These are phyloP conservation scores for Beaufortia kweichowensis DNA, from an alignment of 2,113 vertebrate genomes.

Conservation along the genomic window DNA sequence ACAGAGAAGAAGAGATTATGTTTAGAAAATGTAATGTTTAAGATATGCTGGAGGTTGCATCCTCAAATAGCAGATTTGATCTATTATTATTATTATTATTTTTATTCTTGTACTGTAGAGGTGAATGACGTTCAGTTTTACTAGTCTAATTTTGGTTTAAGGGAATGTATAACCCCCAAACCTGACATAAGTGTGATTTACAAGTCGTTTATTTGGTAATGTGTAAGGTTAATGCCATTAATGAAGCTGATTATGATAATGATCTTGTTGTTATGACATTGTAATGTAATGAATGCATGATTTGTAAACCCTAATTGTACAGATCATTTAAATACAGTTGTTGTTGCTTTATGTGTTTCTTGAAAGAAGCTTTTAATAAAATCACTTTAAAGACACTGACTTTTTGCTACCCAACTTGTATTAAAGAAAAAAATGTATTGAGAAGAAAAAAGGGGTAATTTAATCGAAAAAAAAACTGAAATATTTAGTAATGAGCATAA, in stretches of 20 bases:
- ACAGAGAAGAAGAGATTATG: conserved; percentile 33
- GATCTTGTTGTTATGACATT: conserved; percentile 59
- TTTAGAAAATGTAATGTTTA: conserved; percentile 15
- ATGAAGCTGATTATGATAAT: conserved; percentile 52
- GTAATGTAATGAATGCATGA: conserved; percentile 78
- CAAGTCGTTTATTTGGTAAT: conserved; percentile 64
- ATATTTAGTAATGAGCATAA: no score
- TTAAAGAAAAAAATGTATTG: not conserved
- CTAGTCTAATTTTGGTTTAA: conserved; percentile 65
- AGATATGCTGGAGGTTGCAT: conserved; percentile 7
- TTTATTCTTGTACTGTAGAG: conserved; percentile 45
- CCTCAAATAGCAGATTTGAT: conserved; percentile 24
- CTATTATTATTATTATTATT: conserved; percentile 66
- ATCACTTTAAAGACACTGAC: conserved; percentile 52
- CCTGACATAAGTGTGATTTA: conserved; percentile 55
- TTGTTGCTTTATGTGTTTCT: conserved; percentile 73
- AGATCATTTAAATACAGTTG: conserved; percentile 68
- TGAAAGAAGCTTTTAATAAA: conserved; percentile 77
- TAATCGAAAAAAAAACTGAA: no score
- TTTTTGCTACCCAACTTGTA: not conserved
- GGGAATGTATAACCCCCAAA: conserved; percentile 54
- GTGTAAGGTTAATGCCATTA: conserved; percentile 67
- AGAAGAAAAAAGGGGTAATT: no score
- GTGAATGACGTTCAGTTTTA: conserved; percentile 49
- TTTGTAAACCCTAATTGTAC: conserved; percentile 73